Evolutionary conservation across 2,113 vertebrate genomes (phyloP), one percentile per base, ranked within the genome.

Genomic region (Zosterops japonicus): DNA sequence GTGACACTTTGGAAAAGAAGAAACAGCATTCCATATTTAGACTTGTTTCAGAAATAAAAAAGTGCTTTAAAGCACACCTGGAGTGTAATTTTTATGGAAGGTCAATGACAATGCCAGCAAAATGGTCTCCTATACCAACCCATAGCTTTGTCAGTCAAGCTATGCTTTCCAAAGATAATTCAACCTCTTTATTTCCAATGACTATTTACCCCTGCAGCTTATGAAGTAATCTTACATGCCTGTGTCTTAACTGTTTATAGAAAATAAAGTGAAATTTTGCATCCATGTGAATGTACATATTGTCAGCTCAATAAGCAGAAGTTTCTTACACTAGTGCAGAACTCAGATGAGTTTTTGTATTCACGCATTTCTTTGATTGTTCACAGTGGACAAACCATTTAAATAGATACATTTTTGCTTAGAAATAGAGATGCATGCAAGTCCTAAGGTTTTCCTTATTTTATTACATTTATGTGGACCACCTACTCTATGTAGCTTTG

Each of bases 1-100:
- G 4, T 22, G 56, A 80, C n/a, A 39, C 41, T 44, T 56, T 55
- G 28, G 47, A 80, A 93, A 42, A 88, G 75, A 84, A 84, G 39
- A 50, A 83, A 61, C 11, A 77, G 29, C n/a, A 92, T 85, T 93
- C 63, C 55, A 42, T 47, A 86, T 67, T 80, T 72, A 83, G 67
- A 92, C 21, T 61, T 42, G 42, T 53, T 80, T 72, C 36, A 72
- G 44, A 16, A 52, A 69, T 52, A 74, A 76, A 44, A 41, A 59
- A 52, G 57, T 29, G 50, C 79, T 92, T 92, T 65, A 86, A 88
- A 94, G 85, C n/a, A 90, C 41, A 63, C 55, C 71, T 74, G 71
- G 71, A 27, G 22, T 9, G 29, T 67, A 61, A 56, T 72, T 90
- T 88, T 88, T 80, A 83, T 12, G 18, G n/a, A 83, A 93, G 82